Conservation (phyloP, 2,113 vertebrate species). For the Orthonyx spaldingii region DNA sequence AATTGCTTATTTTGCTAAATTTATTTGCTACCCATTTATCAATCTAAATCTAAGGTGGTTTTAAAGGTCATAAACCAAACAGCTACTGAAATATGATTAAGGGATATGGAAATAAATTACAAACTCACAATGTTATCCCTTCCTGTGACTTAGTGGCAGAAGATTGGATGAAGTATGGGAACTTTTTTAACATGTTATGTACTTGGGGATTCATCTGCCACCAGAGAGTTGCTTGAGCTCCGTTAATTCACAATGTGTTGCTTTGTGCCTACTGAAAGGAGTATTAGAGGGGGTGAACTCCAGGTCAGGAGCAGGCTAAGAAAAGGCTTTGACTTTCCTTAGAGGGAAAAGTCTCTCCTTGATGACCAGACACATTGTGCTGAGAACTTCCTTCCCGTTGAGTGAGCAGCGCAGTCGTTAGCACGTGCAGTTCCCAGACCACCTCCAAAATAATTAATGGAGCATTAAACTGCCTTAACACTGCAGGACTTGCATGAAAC, state of each 20-base stretch:
- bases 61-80: constrained; percentile 72
- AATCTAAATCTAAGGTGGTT: constrained; percentile 66
- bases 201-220: not conserved
- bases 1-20: constrained; percentile 71
- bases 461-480: not conserved
- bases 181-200: constrained; percentile 22
- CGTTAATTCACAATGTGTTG: not conserved
- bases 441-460: constrained; percentile 1
- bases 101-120: constrained; percentile 72
- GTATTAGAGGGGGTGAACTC: not conserved
- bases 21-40: constrained; percentile 68
- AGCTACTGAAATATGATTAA: constrained; percentile 61
- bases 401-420: fast-evolving
- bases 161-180: constrained; percentile 29
- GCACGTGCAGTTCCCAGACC: fast-evolving
- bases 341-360: not conserved
- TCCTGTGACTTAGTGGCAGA: constrained; percentile 9
- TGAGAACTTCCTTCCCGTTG: not conserved
- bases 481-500: not conserved
- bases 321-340: not conserved
- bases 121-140: constrained; percentile 66
- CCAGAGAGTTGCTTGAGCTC: not conserved
- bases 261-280: not conserved
- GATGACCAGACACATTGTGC: not conserved
- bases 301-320: not conserved